A percentile compares a stretch with the other conserved stretches of the same genome.
Conservation (phyloP, 2,888 invertebrate genomes). For the Napeogenes sylphis region DNA sequence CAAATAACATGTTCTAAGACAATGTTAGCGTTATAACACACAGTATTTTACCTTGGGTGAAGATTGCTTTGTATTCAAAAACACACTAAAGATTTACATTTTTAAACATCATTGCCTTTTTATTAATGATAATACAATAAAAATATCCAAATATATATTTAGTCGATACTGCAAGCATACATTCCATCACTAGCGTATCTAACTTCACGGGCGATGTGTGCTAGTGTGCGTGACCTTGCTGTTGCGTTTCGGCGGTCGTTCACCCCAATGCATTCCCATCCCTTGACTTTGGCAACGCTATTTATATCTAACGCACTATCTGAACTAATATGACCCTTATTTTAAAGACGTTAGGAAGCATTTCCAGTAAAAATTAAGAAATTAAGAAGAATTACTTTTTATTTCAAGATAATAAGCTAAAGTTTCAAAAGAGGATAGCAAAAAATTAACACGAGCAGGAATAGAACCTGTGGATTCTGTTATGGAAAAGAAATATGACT, state of each 20-base stretch:
- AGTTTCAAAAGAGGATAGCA: no score
- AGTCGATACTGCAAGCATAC: not conserved
- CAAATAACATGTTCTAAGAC: no score
- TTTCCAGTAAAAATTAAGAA: not conserved
- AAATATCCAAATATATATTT: no score
- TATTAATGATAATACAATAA: no score
- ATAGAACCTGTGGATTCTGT: no score
- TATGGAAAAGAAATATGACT: no score
- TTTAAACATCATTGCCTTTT: constrained; percentile 9
- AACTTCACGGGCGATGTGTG: constrained; percentile 67
- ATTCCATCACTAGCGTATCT: constrained; percentile 65
- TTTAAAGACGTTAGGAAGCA: not conserved
- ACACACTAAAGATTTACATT: constrained; percentile 22
- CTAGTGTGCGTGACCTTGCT: constrained; percentile 73
- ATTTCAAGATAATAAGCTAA: no score
- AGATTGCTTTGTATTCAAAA: constrained; percentile 28
- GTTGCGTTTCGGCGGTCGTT: constrained; percentile 73
- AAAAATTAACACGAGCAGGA: no score
- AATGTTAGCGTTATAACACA: no score
- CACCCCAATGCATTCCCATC: constrained; percentile 67
- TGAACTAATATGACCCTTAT: not conserved
- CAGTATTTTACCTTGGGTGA: no score
- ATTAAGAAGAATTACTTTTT: no score
- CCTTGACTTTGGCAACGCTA: constrained; percentile 62
- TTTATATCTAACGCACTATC: constrained; percentile 31